Percentiles rank a stretch among this genome's conserved stretches.
These are phyloP conservation scores for Anastatus disparis DNA, from an alignment of 1,140 invertebrate genomes.

Conservation along the genomic window DNA sequence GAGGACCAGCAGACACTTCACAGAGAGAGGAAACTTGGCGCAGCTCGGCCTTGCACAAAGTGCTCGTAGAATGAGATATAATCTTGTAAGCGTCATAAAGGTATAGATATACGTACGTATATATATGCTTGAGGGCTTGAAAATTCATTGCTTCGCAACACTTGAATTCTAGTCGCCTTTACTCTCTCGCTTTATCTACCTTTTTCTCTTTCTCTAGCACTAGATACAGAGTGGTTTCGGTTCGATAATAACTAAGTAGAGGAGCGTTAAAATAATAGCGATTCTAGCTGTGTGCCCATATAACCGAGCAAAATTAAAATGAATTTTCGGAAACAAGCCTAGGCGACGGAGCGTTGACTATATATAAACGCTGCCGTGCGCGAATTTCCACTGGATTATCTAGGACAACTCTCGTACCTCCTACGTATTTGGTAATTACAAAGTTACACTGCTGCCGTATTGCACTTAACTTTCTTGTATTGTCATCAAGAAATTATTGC, in stretches of 20 bases:
- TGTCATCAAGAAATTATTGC: too few relatives aligned
- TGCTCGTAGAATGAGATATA: constrained; percentile 42
- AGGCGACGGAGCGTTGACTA: background rate
- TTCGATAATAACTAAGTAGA: constrained; percentile 11
- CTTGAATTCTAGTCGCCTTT: too few relatives aligned
- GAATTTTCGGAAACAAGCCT: background rate
- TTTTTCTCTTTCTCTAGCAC: too few relatives aligned
- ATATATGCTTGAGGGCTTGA: constrained; percentile 7
- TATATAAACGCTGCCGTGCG: too few relatives aligned
- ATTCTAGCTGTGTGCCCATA: too few relatives aligned
- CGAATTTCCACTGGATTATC: too few relatives aligned
- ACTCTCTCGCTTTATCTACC: too few relatives aligned
- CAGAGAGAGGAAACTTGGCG: constrained; percentile 52
- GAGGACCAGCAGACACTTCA: constrained; percentile 49
- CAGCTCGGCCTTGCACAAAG: constrained; percentile 38
- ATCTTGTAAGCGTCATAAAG: constrained; percentile 43
- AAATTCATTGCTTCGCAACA: constrained; percentile 25
- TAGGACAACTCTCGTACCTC: too few relatives aligned
- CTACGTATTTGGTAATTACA: too few relatives aligned
- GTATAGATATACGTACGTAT: background rate
- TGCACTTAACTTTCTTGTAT: too few relatives aligned
- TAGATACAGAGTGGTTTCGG: constrained; percentile 4
- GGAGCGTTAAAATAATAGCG: constrained; percentile 22
- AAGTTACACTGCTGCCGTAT: too few relatives aligned
- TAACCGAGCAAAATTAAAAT: too few relatives aligned